A percentile compares a stretch with the other conserved stretches of the same genome.
Evolutionary conservation across 2,113 vertebrate genomes (phyloP).

Genomic region (Embiotoca jacksoni): DNA sequence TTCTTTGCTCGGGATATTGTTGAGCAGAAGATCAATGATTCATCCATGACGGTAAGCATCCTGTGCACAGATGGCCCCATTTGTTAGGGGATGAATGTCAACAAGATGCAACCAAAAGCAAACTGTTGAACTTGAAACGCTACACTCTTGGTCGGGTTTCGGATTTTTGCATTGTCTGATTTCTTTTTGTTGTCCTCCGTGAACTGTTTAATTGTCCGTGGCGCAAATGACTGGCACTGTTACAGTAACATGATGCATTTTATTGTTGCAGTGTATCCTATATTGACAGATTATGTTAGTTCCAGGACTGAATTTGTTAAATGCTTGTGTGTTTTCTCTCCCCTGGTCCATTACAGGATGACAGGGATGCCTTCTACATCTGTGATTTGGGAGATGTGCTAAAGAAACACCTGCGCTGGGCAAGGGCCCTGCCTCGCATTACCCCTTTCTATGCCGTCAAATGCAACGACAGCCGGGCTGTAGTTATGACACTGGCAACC

Average conservation of each 20-base stretch:
- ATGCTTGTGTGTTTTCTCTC: neutral
- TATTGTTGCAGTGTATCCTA: neutral
- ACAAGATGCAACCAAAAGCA: neutral
- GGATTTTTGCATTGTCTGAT: no score
- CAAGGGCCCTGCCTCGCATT: constrained; percentile 90
- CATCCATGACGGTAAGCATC: constrained; percentile 90
- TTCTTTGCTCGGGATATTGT: constrained; percentile 94
- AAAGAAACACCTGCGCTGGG: constrained; percentile 95
- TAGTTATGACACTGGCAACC: constrained; percentile 91
- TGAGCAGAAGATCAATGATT: constrained; percentile 97
- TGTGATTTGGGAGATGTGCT: constrained; percentile 95
- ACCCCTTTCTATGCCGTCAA: constrained; percentile 97
- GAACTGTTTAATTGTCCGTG: no score
- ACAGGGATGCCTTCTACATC: constrained; percentile 97
- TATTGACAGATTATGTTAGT: neutral
- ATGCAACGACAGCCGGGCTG: constrained; percentile 92
- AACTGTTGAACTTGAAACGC: neutral
- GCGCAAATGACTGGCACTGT: neutral
- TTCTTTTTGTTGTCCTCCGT: no score
- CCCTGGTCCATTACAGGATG: constrained; percentile 85
- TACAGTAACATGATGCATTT: neutral
- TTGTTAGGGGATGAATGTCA: constrained; percentile 2
- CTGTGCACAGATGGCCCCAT: neutral
- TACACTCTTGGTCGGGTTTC: neutral
- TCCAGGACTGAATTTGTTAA: neutral